A percentile compares a stretch with the other conserved stretches of the same genome.
Evolutionary conservation across 2,797 vertebrate genomes (phyloP).

Genomic region (Linurgus olivaceus): DNA sequence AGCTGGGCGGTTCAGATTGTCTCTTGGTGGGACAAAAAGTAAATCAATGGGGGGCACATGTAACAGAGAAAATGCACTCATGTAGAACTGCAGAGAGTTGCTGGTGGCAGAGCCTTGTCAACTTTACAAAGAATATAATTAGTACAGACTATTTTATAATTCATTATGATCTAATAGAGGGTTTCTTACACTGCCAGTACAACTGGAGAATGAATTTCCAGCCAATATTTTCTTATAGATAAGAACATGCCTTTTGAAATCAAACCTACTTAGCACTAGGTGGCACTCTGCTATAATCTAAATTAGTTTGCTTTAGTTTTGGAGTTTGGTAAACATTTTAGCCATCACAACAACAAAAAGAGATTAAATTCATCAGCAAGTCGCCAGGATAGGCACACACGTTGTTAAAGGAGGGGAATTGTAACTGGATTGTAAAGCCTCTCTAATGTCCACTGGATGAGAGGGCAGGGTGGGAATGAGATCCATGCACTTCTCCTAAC

Average conservation of each 20-base stretch:
- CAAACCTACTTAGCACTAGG: conserved; percentile 55
- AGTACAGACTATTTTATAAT: not conserved
- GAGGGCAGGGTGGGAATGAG: not conserved
- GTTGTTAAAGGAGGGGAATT: not conserved
- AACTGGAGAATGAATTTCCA: not conserved
- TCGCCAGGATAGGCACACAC: not conserved
- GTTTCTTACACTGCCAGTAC: not conserved
- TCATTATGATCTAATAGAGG: not conserved
- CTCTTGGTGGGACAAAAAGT: not conserved
- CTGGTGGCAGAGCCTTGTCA: not conserved
- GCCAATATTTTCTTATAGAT: not conserved
- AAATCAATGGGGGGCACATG: rapidly evolving
- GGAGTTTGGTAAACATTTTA: conserved; percentile 13
- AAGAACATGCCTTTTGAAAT: not conserved
- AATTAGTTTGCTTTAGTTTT: not conserved
- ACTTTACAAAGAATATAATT: rapidly evolving
- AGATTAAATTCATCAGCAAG: not conserved
- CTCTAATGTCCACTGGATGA: not conserved
- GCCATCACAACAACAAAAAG: not conserved
- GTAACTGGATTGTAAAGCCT: not conserved
- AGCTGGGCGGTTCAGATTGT: not conserved
- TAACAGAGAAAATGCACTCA: not conserved
- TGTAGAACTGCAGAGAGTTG: rapidly evolving
- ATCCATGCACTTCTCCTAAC: not conserved
- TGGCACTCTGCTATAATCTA: conserved; percentile 68